These are phyloP conservation scores for Cuculus canorus DNA, from an alignment of 2,797 vertebrate species.

Conservation along the genomic window DNA sequence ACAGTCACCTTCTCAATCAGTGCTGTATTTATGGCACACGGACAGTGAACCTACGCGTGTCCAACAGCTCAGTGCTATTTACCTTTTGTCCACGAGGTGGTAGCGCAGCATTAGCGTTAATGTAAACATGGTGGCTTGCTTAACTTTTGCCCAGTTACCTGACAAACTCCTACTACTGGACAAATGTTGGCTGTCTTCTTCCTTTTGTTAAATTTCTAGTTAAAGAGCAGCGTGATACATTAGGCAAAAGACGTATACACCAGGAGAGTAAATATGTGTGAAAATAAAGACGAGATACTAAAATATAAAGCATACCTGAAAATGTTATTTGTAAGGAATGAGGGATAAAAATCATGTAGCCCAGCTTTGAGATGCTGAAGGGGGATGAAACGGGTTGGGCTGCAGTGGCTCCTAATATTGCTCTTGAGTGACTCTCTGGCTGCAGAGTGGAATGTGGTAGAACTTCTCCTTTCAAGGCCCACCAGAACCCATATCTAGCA, in stretches of 20 bases:
- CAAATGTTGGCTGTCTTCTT: background rate
- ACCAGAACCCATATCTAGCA: background rate
- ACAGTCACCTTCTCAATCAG: background rate
- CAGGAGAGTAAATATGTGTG: background rate
- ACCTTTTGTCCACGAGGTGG: conserved; percentile 75
- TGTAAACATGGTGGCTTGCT: background rate
- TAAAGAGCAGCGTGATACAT: background rate
- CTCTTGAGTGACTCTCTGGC: background rate
- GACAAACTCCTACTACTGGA: background rate
- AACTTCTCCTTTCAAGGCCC: background rate
- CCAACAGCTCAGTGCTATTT: background rate
- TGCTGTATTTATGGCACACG: accelerated
- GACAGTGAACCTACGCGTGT: background rate
- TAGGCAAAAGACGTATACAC: background rate
- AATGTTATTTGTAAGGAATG: background rate
- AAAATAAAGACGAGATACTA: background rate
- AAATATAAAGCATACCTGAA: background rate
- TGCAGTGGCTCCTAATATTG: background rate
- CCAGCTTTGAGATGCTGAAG: background rate
- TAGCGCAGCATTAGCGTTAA: conserved; percentile 66
- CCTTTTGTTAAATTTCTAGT: background rate
- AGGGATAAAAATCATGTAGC: background rate
- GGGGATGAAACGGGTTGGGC: background rate
- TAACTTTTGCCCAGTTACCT: background rate
- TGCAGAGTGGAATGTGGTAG: background rate